Base-by-base conservation (phyloP, 2,888 invertebrate genomes). In the Ichneumoninae sp. region DNA sequence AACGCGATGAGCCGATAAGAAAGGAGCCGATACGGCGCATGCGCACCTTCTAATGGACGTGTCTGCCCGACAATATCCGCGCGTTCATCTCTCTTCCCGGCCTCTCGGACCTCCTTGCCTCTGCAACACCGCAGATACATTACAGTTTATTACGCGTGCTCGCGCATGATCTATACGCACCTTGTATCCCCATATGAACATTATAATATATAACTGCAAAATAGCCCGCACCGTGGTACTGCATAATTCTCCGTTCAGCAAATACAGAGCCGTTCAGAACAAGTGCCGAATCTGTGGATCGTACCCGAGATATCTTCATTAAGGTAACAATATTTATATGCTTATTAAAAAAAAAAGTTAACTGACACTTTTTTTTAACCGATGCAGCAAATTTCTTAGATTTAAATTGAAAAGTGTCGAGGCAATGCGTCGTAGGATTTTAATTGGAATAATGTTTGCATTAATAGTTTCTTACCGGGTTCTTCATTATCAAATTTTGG, bases 1-100 rank as follows among this genome's bases (percentile, higher is more conserved):
- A 66, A 71, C 71, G 76, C 80, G 80, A 75, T 79, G 60, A 83
- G 70, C 69, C 74, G 79, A 79, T 83, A 75, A 79, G 80, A 33
- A 70, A 71, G 50, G 65, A 40, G 63, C 50, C 26, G 40, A 30
- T 63, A 73, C 68, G 69, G 52, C 73, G 68, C 50, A 65, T 83
- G 69, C 75, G 66, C 70, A 71, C 63, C 63, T 63, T 73, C 57
- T 75, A 81, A 81, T 76, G 74, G 74, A 75, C 81, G 81, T 81
- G 75, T 81, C 71, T 50, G 7, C 40, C 69, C 63, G 75, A 75
- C 81, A 75, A 75, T 81, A 60, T 81, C 69, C 74, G 22, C 19
- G n/a, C 50, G 54, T 80, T 66, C 16, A 65, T 68, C 40, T 68
- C 69, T 54, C 60, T 60, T 3, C 16, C 44, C 30, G n/a, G 50